Conservation (phyloP, 2,797 vertebrate genomes). For the Peromyscus attwateri region DNA sequence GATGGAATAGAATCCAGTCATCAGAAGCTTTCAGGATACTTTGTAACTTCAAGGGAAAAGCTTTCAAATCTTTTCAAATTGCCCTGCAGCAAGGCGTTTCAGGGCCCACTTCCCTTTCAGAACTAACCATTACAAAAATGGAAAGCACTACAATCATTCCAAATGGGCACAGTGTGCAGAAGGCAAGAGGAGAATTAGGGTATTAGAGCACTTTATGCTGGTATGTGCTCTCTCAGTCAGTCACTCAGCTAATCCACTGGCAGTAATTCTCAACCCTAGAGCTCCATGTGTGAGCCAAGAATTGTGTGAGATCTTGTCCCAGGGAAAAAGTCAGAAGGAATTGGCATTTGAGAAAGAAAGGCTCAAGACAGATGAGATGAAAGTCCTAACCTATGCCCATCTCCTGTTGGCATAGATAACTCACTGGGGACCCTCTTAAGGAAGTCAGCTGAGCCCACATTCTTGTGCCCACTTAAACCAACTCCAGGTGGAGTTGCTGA, state of each 20-base stretch:
- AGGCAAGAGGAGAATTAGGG: slow-evolving; percentile 63
- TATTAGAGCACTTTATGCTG: slow-evolving; percentile 34
- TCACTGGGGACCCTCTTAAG: background rate
- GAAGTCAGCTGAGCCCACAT: background rate
- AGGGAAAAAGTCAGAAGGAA: slow-evolving; percentile 16
- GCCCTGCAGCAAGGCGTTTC: slow-evolving; percentile 26
- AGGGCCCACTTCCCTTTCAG: slow-evolving; percentile 68
- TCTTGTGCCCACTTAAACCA: background rate
- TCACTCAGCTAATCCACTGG: slow-evolving; percentile 29
- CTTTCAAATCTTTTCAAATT: slow-evolving; percentile 73
- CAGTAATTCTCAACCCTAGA: slow-evolving; percentile 27
- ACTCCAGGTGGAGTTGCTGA: background rate
- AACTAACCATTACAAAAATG: slow-evolving; percentile 67
- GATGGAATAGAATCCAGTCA: slow-evolving; percentile 49
- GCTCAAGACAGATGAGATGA: background rate
- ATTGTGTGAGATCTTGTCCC: background rate
- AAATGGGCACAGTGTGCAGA: slow-evolving; percentile 28
- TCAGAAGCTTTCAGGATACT: slow-evolving; percentile 74
- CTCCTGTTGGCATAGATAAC: background rate
- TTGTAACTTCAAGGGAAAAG: slow-evolving; percentile 71
- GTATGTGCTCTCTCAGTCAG: background rate
- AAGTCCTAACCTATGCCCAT: background rate
- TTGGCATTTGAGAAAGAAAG: slow-evolving; percentile 44
- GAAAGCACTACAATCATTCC: slow-evolving; percentile 43
- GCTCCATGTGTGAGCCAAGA: background rate